Evolutionary conservation across 2,888 invertebrate genomes (phyloP).

Genomic region (Yponomeuta malinellus): DNA sequence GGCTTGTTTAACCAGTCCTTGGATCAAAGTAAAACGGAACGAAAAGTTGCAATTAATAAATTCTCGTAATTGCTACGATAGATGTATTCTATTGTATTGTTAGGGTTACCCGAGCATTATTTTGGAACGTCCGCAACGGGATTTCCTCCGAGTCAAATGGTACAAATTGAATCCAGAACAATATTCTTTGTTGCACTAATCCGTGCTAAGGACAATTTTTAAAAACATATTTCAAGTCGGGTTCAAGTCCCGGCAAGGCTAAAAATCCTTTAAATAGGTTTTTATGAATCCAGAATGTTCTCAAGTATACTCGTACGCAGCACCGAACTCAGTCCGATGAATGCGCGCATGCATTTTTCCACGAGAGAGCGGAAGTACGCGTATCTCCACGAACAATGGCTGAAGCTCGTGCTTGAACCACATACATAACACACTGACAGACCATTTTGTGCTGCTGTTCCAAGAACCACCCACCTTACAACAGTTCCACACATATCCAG

Average conservation of each 20-base stretch:
- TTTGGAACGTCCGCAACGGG: neutral
- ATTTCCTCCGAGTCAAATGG: neutral
- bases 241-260: too few species aligned
- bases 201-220: too few species aligned
- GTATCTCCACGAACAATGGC: conserved; percentile 61
- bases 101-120: neutral
- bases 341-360: conserved; percentile 53
- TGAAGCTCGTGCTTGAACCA: conserved; percentile 53
- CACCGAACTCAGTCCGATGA: neutral
- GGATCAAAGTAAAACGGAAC: neutral
- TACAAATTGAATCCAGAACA: neutral
- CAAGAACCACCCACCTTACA: conserved; percentile 34
- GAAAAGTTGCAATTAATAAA: neutral
- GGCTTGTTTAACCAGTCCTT: neutral
- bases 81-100: neutral
- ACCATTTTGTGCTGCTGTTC: conserved; percentile 58
- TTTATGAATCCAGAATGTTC: neutral
- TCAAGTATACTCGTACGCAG: neutral
- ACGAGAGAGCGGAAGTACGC: conserved; percentile 74
- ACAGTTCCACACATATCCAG: neutral
- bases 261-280: too few species aligned
- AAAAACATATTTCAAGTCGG: too few species aligned
- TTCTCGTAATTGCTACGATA: neutral
- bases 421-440: conserved; percentile 41
- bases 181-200: too few species aligned